phyloP scores from a whole-genome alignment of 2,888 invertebrate species.

The Drosophila atroscutellata region DNA sequence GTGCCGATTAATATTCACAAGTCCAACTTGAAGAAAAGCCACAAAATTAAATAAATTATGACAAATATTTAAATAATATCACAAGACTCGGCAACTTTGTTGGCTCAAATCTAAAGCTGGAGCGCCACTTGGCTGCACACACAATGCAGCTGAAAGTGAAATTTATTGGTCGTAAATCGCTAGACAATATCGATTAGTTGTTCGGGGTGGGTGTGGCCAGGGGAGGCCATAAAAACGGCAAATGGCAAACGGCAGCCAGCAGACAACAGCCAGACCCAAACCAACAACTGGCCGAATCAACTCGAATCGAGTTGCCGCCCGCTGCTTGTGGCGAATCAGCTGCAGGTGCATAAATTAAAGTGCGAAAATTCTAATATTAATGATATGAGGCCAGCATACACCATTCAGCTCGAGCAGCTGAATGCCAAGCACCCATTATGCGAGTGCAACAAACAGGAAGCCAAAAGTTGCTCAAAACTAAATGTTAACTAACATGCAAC shows the following conservation, averaged over 20 bases:
- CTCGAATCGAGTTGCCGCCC: conserved; percentile 25
- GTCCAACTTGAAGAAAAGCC: conserved; percentile 56
- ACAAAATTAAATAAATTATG: conserved; percentile 72
- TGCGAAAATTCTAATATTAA: conserved; percentile 77
- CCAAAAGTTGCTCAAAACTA: conserved; percentile 68
- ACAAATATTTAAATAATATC: conserved; percentile 66
- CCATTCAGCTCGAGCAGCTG: conserved; percentile 8
- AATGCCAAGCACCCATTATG: conserved; percentile 59
- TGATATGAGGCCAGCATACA: conserved; percentile 55
- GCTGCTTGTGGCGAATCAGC: conserved; percentile 69
- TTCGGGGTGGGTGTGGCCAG: conserved; percentile 68
- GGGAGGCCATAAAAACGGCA: conserved; percentile 62
- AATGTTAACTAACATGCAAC: conserved; percentile 78
- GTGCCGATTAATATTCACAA: conserved; percentile 22
- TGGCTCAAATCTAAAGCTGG: conserved; percentile 19
- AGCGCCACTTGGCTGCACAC: conserved; percentile 56
- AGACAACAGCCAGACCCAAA: conserved; percentile 24
- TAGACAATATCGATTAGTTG: conserved; percentile 79
- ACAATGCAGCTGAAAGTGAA: conserved; percentile 73
- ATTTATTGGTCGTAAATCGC: conserved; percentile 74
- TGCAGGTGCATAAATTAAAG: conserved; percentile 79
- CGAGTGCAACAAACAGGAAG: conserved; percentile 63
- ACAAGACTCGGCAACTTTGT: conserved; percentile 17
- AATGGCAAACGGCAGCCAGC: conserved; percentile 60
- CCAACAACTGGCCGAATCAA: conserved; percentile 10